Base-by-base conservation (phyloP, 2,888 invertebrate species). In the Arge pagana region DNA sequence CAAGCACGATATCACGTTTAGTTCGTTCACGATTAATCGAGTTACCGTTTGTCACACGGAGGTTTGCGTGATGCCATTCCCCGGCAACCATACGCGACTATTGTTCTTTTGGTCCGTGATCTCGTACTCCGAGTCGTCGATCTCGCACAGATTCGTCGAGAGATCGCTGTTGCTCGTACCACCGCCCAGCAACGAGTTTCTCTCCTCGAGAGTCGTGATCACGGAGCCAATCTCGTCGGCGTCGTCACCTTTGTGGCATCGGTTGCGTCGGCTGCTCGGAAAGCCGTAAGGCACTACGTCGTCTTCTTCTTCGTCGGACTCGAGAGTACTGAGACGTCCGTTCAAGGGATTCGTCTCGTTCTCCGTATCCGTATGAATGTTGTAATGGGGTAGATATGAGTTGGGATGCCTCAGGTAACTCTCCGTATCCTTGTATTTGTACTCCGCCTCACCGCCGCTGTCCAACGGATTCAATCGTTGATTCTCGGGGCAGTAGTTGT, bases 71-170 rank as follows among this genome's bases (percentile, higher is more conserved):
- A 78, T 73, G 51, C 75, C 72, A 55, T 66, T 69, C 13, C 71
- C 68, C 31, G 71, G 68, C 39, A 75, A 63, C 77, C 77, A 77
- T 48, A 70, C 61, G 18, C 74, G 70, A 40, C 74, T 72, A 28
- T 57, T 58, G 57, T 74, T 73, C 61, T 77, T 77, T 53, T 72
- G 72, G 53, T 78, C 77, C 56, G 74, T 65, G 56, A 78, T 77
- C 77, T 90, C 89, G 67, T 83, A 85, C 74, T 91, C 91, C 37
- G 90, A 89, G 78, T 91, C 91, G 78, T 94, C 94, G 70, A 96
- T 93, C 81, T 95, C 95, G 81, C 95, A 95, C 59, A 95, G 82
- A 74, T 88, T 87, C 48, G 90, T 87, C 48, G 94, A 94, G 63
- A 93, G 81, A 78, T 93, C 92, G 78, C 94, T 93, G 76, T 88